These are phyloP conservation scores for Eupithecia vulgata DNA, from an alignment of 2,888 invertebrate genomes.

Conservation along the genomic window DNA sequence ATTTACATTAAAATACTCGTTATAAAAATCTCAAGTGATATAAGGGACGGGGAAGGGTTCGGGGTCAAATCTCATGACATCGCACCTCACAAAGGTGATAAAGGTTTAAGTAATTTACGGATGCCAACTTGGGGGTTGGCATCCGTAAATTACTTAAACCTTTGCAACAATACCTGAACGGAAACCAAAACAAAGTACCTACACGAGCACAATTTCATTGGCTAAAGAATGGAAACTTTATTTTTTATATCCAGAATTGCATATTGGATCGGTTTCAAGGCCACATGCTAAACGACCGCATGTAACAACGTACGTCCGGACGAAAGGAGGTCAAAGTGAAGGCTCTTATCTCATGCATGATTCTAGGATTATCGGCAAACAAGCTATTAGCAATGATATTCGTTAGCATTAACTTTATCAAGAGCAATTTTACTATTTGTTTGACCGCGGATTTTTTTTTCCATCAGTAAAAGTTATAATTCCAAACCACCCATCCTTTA, in stretches of 20 bases:
- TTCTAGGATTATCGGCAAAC: conserved; percentile 49
- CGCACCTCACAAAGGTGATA: too few species aligned
- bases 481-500: too few species aligned
- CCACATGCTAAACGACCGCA: conserved; percentile 53
- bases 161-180: not conserved
- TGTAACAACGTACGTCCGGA: conserved; percentile 61
- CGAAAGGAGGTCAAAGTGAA: conserved; percentile 73
- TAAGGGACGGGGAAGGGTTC: too few species aligned
- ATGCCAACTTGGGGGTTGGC: too few species aligned
- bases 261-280: conserved; percentile 70
- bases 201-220: not conserved
- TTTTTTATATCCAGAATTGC: conserved; percentile 37
- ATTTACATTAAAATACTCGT: too few species aligned
- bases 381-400: conserved; percentile 7
- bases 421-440: not conserved
- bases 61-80: too few species aligned
- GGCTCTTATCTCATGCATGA: conserved; percentile 65
- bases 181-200: not conserved
- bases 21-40: too few species aligned
- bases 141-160: too few species aligned
- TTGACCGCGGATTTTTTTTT: not conserved
- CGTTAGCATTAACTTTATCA: not conserved
- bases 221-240: conserved; percentile 12
- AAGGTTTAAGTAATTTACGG: too few species aligned
- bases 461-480: not conserved